Evolutionary conservation across 2,113 vertebrate genomes (phyloP).

Genomic region (Grammomys dolichurus): DNA sequence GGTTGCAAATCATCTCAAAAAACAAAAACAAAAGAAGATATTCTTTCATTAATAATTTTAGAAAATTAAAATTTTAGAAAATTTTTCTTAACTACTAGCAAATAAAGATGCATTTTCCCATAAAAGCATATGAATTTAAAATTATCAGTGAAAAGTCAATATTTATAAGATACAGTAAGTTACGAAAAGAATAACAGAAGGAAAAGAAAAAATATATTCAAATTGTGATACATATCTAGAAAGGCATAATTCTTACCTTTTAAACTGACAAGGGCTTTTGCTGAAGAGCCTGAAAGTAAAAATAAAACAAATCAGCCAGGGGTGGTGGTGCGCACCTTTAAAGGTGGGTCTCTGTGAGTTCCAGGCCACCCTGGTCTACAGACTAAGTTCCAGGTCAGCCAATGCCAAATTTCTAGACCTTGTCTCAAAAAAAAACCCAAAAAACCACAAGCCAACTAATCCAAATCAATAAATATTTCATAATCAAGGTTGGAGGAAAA

Average conservation of each 20-base stretch:
- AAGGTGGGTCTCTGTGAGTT: background rate
- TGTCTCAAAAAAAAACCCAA: background rate
- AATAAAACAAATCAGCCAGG: slow-evolving; percentile 68
- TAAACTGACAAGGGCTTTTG: slow-evolving; percentile 98
- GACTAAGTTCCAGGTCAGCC: background rate
- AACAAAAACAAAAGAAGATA: background rate
- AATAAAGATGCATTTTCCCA: slow-evolving; percentile 17
- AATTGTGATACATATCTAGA: slow-evolving; percentile 63
- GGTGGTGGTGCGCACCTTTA: background rate
- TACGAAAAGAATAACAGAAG: background rate
- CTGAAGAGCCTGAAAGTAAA: slow-evolving; percentile 94
- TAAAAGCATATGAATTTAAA: slow-evolving; percentile 51
- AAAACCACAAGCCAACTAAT: background rate
- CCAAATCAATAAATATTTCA: slow-evolving; percentile 76
- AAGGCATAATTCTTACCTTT: slow-evolving; percentile 92
- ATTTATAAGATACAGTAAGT: slow-evolving; percentile 42
- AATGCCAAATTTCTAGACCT: background rate
- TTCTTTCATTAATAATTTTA: background rate
- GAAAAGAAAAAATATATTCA: slow-evolving; percentile 29
- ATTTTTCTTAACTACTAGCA: slow-evolving; percentile 33
- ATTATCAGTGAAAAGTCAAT: slow-evolving; percentile 60
- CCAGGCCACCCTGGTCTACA: background rate
- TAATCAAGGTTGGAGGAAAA: slow-evolving; percentile 50
- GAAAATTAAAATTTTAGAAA: background rate
- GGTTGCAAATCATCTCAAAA: background rate